phyloP scores from a whole-genome alignment of 35 echinoderm and acorn worm species.

The Lytechinus pictus region DNA sequence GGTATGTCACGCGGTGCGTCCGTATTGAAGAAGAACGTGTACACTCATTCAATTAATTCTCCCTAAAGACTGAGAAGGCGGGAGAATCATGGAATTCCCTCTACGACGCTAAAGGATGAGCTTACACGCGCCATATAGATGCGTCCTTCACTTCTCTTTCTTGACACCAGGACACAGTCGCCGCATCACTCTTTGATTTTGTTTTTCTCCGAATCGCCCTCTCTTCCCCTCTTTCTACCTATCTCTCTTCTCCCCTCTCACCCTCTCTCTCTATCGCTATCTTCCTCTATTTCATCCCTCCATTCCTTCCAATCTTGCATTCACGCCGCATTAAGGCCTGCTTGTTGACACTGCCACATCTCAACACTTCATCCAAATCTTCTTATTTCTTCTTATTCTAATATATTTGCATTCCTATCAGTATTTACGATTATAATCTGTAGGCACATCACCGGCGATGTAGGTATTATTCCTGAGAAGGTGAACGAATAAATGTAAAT shows the following conservation, averaged over 20 bases:
- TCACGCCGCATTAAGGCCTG: no score
- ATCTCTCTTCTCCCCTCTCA: not conserved
- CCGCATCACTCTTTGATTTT: not conserved
- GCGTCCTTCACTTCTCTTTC: not conserved
- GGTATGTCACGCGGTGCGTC: not conserved
- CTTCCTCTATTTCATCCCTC: not conserved
- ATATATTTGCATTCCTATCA: no score
- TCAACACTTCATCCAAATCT: no score
- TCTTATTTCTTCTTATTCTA: no score
- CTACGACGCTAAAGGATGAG: not conserved
- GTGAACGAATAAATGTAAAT: no score
- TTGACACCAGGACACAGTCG: not conserved
- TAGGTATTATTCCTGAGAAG: no score
- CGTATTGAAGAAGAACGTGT: not conserved
- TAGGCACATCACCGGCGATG: no score
- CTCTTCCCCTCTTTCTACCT: not conserved
- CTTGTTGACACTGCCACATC: no score
- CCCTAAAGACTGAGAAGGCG: not conserved
- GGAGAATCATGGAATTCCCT: not conserved
- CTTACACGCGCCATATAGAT: not conserved
- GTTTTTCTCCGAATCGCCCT: not conserved
- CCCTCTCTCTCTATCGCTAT: not conserved
- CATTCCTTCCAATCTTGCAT: not conserved
- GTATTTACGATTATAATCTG: no score
- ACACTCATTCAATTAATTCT: constrained; percentile 13